Conservation (phyloP, 2,888 invertebrate genomes). For the Apamea monoglypha region DNA sequence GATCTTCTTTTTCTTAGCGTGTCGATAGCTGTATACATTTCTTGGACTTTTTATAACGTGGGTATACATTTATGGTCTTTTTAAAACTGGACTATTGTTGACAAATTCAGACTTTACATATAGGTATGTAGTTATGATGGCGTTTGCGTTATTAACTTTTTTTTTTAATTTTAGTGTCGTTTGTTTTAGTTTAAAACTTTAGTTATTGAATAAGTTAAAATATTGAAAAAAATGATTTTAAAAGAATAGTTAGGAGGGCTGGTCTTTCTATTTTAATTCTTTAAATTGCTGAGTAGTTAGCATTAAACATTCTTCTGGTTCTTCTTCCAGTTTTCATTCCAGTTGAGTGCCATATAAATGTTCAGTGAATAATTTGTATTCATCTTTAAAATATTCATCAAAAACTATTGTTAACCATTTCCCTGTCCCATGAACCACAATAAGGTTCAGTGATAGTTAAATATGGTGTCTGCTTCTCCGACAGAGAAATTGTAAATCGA, state of each 20-base stretch:
- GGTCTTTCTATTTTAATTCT: background rate
- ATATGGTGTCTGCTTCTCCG: background rate
- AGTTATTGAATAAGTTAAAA: background rate
- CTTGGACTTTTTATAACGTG: constrained; percentile 8
- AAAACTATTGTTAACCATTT: background rate
- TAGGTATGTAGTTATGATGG: background rate
- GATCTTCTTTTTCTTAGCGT: too few species aligned
- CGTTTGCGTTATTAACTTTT: background rate
- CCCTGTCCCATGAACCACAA: background rate
- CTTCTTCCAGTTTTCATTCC: too few species aligned
- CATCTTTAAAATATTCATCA: background rate
- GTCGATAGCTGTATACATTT: constrained; percentile 15
- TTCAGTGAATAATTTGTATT: background rate
- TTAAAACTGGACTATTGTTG: background rate
- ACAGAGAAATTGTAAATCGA: background rate
- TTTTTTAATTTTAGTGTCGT: background rate
- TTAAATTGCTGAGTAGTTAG: background rate
- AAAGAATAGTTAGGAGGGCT: background rate
- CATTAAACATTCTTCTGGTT: background rate
- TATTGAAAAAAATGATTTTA: background rate
- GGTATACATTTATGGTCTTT: background rate
- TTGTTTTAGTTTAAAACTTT: background rate
- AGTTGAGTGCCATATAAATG: background rate
- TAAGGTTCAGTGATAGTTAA: background rate
- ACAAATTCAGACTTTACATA: background rate